Conservation (phyloP, 1,140 invertebrate genomes). For the Cepaea nemoralis region DNA sequence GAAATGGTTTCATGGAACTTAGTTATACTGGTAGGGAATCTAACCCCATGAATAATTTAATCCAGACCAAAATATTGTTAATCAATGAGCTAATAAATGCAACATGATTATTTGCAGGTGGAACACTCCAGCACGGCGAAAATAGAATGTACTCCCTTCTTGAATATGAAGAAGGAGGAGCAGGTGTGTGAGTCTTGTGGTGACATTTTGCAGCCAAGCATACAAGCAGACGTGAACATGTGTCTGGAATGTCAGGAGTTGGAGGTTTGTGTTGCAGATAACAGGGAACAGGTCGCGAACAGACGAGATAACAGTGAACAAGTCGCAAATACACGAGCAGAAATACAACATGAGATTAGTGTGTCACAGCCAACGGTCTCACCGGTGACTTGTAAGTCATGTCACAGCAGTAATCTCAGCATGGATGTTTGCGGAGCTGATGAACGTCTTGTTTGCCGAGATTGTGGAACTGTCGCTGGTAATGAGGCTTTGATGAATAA, state of each 20-base stretch:
- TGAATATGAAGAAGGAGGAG: neutral
- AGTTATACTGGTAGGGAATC: too few species aligned
- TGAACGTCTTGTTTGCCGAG: slow-evolving; percentile 13
- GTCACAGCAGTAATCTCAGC: neutral
- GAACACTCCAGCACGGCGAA: neutral
- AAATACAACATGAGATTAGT: neutral
- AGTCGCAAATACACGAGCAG: neutral
- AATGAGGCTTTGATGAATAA: neutral
- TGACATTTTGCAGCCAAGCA: neutral
- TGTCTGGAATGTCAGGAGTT: slow-evolving; percentile 5
- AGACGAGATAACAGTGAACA: neutral
- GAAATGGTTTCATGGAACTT: too few species aligned
- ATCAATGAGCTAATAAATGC: too few species aligned
- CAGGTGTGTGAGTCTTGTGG: slow-evolving; percentile 18
- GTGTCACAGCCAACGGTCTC: neutral
- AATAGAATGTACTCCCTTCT: neutral
- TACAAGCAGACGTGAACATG: neutral
- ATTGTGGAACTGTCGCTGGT: slow-evolving; percentile 11
- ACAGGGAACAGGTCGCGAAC: neutral
- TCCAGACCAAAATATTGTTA: too few species aligned
- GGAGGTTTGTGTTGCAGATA: neutral
- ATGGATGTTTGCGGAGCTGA: neutral
- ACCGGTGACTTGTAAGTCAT: neutral
- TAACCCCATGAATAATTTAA: too few species aligned
- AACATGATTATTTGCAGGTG: too few species aligned